Evolutionary conservation across 2,888 invertebrate species (phyloP).

Genomic region (Eremobia ochroleuca): DNA sequence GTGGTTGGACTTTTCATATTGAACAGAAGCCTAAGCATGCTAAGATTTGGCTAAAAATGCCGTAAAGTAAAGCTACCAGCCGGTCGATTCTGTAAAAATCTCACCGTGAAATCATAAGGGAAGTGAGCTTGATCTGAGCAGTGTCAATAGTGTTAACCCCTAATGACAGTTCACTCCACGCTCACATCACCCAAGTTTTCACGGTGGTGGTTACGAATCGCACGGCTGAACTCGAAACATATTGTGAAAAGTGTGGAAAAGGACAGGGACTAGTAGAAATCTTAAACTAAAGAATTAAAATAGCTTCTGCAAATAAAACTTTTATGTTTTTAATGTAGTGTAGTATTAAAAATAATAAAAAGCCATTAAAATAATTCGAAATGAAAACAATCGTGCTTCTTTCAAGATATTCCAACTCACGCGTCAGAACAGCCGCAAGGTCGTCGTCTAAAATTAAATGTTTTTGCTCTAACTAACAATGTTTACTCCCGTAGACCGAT

Average conservation of each 20-base stretch:
- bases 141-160: too few relatives aligned
- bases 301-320: neutral
- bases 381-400: conserved; percentile 50
- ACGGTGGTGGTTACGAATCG: too few relatives aligned
- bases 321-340: neutral
- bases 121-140: too few relatives aligned
- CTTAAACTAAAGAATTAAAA: neutral
- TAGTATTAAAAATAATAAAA: conserved; percentile 12
- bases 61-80: neutral
- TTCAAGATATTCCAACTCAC: conserved; percentile 34
- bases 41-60: neutral
- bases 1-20: neutral
- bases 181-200: too few relatives aligned
- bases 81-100: too few relatives aligned
- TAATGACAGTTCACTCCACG: too few relatives aligned
- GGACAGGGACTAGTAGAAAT: neutral
- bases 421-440: conserved; percentile 63
- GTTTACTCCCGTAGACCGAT: conserved; percentile 56
- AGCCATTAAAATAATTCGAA: conserved; percentile 33
- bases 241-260: neutral
- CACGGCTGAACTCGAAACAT: neutral
- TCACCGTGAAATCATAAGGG: too few relatives aligned
- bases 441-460: conserved; percentile 68
- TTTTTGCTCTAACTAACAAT: conserved; percentile 60
- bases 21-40: too few relatives aligned